A percentile compares a stretch with the other conserved stretches of the same genome.
phyloP scores from a whole-genome alignment of 2,888 invertebrate genomes.

The Drosophila peninsularis region DNA sequence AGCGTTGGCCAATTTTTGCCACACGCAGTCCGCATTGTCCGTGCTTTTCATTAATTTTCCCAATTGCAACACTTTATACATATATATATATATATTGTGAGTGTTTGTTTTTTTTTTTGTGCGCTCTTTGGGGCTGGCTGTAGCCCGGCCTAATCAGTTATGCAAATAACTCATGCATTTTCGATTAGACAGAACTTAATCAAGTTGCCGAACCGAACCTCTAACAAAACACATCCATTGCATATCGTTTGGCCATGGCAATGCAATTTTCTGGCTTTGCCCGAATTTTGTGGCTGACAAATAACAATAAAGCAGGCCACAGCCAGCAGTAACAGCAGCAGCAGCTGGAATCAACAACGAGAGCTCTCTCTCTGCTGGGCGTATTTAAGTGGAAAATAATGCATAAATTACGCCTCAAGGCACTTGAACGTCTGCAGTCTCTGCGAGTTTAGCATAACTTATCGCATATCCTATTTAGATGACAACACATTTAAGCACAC shows the following conservation, averaged over 20 bases:
- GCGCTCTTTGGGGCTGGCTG: background rate
- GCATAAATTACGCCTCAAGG: constrained; percentile 70
- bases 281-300: constrained; percentile 37
- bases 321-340: constrained; percentile 7
- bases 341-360: constrained; percentile 10
- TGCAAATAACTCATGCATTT: constrained; percentile 70
- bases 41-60: constrained; percentile 47
- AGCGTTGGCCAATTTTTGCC: constrained; percentile 9
- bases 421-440: constrained; percentile 46
- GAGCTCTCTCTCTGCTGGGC: constrained; percentile 35
- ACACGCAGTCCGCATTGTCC: constrained; percentile 17
- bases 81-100: background rate
- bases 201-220: constrained; percentile 35
- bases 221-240: constrained; percentile 14
- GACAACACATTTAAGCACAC: constrained; percentile 48
- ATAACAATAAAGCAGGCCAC: constrained; percentile 36
- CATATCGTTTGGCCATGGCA: constrained; percentile 19
- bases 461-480: constrained; percentile 73
- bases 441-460: constrained; percentile 59
- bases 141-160: constrained; percentile 52
- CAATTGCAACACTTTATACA: constrained; percentile 5
- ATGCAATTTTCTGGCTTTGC: constrained; percentile 45
- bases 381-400: constrained; percentile 71
- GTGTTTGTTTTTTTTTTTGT: background rate
- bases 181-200: constrained; percentile 64